Evolutionary conservation across 2,113 vertebrate genomes (phyloP), one percentile per base, ranked within the genome.

Genomic region (Casuarius casuarius): DNA sequence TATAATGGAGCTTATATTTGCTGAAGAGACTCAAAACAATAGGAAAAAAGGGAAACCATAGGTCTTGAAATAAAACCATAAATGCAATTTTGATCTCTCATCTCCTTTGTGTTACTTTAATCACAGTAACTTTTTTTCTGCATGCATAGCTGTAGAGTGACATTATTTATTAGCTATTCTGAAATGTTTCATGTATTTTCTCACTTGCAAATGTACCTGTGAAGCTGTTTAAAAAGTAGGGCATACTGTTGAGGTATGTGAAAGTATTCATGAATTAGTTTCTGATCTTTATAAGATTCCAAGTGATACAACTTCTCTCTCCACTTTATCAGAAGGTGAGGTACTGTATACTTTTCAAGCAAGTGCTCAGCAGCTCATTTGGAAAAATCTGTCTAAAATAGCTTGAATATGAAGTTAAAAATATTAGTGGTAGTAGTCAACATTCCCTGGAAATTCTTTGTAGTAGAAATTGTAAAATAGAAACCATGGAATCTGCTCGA

Each of bases 131-230:
- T 18, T 82, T 40, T 33, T 70, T 71, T 54, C 22, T n/a, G 42
- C 40, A n/a, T 70, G 8, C 16, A 23, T 80, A 88, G 31, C 16
- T 93, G 54, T 42, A 71, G 94, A 93, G 33, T 12, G 5, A 63
- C 67, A 31, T 88, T 67, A 86, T 85, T 65, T 70, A 79, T 79
- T 79, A 91, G 75, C 29, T 90, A 4, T 75, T 94, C 42, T 90
- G 51, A 91, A 90, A 67, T 29, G 21, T 71, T 90, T 84, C 61
- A 63, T 10, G 4, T 70, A 63, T 84, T 92, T 90, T 84, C 46
- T 90, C 71, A 92, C 89, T 94, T 77, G 78, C 63, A 94, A 92
- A 76, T n/a, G 35, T 79, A 91, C 49, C 74, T 91, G 62, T 80
- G 91, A 96, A 87, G 33, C 46, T 77, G 35, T 8, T 87, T 85